Evolutionary conservation across 2,797 vertebrate genomes (phyloP).

Genomic region (Telmatherina bonti): DNA sequence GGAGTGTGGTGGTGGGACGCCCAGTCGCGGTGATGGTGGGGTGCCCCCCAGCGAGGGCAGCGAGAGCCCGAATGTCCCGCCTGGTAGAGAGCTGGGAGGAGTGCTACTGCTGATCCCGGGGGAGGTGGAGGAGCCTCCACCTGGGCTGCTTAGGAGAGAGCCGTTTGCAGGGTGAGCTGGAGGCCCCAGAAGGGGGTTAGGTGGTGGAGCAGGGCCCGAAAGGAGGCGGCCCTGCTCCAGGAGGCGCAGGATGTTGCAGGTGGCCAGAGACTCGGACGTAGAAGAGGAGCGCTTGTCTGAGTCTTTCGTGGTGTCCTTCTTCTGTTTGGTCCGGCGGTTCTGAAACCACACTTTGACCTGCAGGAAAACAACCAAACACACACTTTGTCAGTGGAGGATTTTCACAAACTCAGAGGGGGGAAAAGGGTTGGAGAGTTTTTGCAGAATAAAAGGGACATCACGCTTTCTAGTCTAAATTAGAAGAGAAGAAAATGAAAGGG

Average conservation of each 20-base stretch:
- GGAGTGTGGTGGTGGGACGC: constrained; percentile 75
- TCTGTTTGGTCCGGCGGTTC: constrained; percentile 97
- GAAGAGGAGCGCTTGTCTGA: constrained; percentile 88
- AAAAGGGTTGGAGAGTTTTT: too few species aligned
- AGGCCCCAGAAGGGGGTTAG: constrained; percentile 82
- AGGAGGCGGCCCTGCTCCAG: constrained; percentile 94
- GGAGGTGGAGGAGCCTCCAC: constrained; percentile 72
- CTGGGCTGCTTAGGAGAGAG: constrained; percentile 74
- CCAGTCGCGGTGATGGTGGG: constrained; percentile 81
- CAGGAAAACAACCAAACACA: constrained; percentile 17
- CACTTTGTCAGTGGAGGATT: background rate
- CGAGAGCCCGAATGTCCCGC: constrained; percentile 82
- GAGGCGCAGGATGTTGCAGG: constrained; percentile 93
- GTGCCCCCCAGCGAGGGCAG: constrained; percentile 82
- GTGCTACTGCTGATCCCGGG: constrained; percentile 67
- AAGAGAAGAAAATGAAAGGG: background rate
- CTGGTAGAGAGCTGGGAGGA: constrained; percentile 63
- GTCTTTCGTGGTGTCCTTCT: constrained; percentile 97
- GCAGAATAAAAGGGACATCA: background rate
- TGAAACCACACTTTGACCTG: constrained; percentile 99
- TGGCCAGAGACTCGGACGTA: constrained; percentile 91
- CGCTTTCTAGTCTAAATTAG: background rate
- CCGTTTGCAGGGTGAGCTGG: constrained; percentile 73
- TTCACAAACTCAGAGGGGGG: background rate
- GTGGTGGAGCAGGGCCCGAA: constrained; percentile 83